Conservation (phyloP, 2,797 vertebrate species). For the Enteromius trimaculatus region DNA sequence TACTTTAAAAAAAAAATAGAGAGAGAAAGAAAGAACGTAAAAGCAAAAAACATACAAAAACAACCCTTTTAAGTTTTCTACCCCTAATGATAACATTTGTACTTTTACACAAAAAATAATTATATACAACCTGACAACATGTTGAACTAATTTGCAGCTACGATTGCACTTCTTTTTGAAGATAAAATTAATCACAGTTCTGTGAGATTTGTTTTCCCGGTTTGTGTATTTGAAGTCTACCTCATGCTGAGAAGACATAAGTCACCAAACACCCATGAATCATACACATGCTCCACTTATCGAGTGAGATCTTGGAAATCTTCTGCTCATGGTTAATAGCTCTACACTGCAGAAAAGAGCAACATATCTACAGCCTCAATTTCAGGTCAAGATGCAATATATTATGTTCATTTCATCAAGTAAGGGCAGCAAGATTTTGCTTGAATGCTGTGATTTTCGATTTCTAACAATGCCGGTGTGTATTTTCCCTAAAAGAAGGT, state of each 20-base stretch:
- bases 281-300: slow-evolving; percentile 19
- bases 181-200: slow-evolving; percentile 20
- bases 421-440: not conserved
- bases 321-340: not conserved
- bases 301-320: not conserved
- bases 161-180: not conserved
- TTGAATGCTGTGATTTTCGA: slow-evolving; percentile 29
- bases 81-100: not conserved
- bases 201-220: not conserved
- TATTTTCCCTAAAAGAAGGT: not conserved
- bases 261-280: slow-evolving; percentile 14
- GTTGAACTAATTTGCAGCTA: slow-evolving; percentile 6
- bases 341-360: not conserved
- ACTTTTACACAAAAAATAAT: not conserved
- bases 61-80: not conserved
- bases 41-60: not conserved
- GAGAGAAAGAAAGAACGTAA: not conserved
- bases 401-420: not conserved
- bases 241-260: slow-evolving; percentile 38
- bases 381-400: not conserved
- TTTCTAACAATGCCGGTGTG: not conserved
- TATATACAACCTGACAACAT: slow-evolving; percentile 17
- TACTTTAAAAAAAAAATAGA: not conserved
- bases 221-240: slow-evolving; percentile 22
- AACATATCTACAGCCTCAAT: slow-evolving; percentile 1